Base-by-base conservation (phyloP, 2,888 invertebrate genomes). In the Hyalella azteca region DNA sequence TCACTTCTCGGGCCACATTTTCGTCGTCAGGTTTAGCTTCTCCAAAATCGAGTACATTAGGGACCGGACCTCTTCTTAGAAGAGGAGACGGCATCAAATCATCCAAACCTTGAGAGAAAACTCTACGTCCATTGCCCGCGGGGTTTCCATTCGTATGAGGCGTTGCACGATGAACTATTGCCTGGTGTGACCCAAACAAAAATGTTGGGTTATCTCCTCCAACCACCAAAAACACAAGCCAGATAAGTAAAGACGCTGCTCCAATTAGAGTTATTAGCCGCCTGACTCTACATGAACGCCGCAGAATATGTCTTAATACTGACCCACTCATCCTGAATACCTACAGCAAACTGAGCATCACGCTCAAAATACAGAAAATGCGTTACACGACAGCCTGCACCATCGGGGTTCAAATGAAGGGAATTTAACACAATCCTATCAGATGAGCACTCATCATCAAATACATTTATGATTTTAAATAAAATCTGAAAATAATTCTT, bases 21-120 rank as follows among this genome's bases (percentile, higher is more conserved):
- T 36, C 50, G 19, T 78, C 50, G 32, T 78, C 73, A 40, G 26
- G 29, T 49, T 39, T 32, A 39, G n/a, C 50, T 29, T 41, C 49
- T 26, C 19, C 19, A 5, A 73, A n/a, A n/a, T 29, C 40, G 13
- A 19, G 13, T 5, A 75, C 45, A 75, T 7, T 39, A 3, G 75
- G 75, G 5, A 75, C 75, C 26, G 75, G 75, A 5, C 75, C 45
- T 29, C 75, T 75, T 45, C 75, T 75, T 26, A 75, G 32, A 3
- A 9, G 36, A 5, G 66, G 13, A 7, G 66, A 22, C 4, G 39
- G 36, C 7, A 66, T 7, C 19, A 66, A 19, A 36, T 29, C 66
- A 4, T 66, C 26, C 11, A 66, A 66, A 36, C 36, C 39, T 3
- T 9, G 29, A 0, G 11, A 22, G 26, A 54, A 2, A 29, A 26